A percentile compares a stretch with the other conserved stretches of the same genome.
Evolutionary conservation across 2,113 vertebrate genomes (phyloP).

Genomic region (Asarcornis scutulata): DNA sequence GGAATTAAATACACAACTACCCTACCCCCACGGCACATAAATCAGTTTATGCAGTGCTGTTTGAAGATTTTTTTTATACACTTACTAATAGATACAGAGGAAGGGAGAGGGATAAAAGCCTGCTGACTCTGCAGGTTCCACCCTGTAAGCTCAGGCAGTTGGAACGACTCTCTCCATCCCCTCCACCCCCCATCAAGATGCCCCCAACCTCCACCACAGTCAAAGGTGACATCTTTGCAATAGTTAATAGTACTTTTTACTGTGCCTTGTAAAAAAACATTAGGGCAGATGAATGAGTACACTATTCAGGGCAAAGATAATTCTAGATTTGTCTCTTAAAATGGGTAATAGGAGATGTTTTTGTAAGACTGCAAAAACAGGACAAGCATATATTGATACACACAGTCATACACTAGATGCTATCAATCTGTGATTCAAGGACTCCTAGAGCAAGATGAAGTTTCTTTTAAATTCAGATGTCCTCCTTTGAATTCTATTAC

Average conservation of each 20-base stretch:
- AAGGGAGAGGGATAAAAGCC: neutral
- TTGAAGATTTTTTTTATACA: neutral
- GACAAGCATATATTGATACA: neutral
- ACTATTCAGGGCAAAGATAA: neutral
- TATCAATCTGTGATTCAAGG: neutral
- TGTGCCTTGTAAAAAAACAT: neutral
- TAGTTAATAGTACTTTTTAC: neutral
- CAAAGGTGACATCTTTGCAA: constrained; percentile 25
- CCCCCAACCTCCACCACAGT: neutral
- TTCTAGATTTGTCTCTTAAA: neutral
- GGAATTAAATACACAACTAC: neutral
- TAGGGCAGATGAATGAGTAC: neutral
- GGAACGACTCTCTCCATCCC: neutral
- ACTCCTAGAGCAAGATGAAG: neutral
- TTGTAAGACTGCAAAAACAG: neutral
- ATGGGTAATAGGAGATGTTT: neutral
- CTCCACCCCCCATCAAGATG: neutral
- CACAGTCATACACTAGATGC: neutral
- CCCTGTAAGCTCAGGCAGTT: neutral
- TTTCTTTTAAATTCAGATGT: neutral
- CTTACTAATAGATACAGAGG: neutral
- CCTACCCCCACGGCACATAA: neutral
- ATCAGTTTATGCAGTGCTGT: constrained; percentile 8
- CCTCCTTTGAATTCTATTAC: neutral
- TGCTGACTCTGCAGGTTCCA: constrained; percentile 12